phyloP scores from a whole-genome alignment of 2,113 vertebrate species.

The Zapus hudsonius region DNA sequence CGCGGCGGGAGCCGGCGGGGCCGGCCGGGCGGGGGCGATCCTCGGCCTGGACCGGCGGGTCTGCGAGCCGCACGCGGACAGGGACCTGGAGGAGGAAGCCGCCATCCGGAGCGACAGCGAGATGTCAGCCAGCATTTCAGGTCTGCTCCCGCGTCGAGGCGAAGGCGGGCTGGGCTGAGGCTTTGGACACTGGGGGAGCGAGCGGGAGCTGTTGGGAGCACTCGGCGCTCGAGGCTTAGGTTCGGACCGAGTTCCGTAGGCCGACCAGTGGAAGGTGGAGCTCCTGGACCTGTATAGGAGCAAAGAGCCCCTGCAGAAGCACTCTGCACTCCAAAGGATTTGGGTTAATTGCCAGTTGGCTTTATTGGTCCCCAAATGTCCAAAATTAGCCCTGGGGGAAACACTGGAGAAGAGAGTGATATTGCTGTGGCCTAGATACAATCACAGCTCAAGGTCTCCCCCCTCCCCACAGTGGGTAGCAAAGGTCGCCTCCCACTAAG shows the following conservation, averaged over 20 bases:
- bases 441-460: neutral
- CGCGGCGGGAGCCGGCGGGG: slow-evolving; percentile 35
- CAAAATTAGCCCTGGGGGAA: neutral
- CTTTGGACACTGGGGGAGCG: neutral
- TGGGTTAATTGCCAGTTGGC: neutral
- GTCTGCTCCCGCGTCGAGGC: slow-evolving; percentile 78
- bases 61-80: slow-evolving; percentile 69
- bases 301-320: neutral
- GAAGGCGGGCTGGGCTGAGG: neutral
- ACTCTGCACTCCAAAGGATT: neutral
- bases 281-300: too few species aligned
- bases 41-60: slow-evolving; percentile 50
- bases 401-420: too few species aligned
- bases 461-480: too few species aligned
- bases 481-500: too few species aligned
- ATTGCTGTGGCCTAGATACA: neutral
- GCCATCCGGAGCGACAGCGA: slow-evolving; percentile 92
- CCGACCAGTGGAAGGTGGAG: rapidly evolving
- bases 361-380: neutral
- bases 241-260: neutral
- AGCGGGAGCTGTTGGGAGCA: neutral
- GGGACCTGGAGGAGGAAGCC: slow-evolving; percentile 80
- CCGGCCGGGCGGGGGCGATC: neutral
- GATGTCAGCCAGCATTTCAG: slow-evolving; percentile 89
- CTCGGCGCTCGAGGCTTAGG: neutral